These are phyloP conservation scores for Dromius quadrimaculatus DNA, from an alignment of 2,888 invertebrate genomes.

Conservation along the genomic window DNA sequence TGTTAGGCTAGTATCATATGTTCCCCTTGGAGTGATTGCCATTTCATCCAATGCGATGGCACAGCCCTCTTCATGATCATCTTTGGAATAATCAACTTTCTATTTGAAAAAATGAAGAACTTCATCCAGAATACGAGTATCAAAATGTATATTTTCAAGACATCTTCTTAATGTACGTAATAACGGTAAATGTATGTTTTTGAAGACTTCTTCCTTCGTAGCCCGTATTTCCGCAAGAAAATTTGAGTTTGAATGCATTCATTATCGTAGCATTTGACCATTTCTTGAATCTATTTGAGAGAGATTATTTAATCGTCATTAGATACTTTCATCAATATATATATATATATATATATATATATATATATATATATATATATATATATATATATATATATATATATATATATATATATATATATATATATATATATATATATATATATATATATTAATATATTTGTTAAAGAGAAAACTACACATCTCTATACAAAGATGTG, in stretches of 20 bases:
- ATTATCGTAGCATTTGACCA: constrained; percentile 53
- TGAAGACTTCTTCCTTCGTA: background rate
- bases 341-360: too few species aligned
- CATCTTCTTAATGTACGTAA: constrained; percentile 22
- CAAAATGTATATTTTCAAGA: too few species aligned
- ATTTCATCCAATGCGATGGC: constrained; percentile 52
- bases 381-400: too few species aligned
- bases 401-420: too few species aligned
- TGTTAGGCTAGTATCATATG: constrained; percentile 42
- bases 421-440: too few species aligned
- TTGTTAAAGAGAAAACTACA: too few species aligned
- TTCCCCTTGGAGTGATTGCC: constrained; percentile 40
- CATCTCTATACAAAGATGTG: too few species aligned
- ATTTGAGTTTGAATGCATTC: constrained; percentile 53
- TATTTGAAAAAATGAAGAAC: constrained; percentile 29
- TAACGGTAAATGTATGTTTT: background rate
- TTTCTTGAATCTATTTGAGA: constrained; percentile 23
- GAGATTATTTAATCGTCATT: constrained; percentile 36
- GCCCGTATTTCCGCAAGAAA: background rate
- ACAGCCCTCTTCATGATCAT: constrained; percentile 42
- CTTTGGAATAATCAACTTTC: constrained; percentile 45
- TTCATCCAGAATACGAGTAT: constrained; percentile 28
- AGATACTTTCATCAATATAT: constrained; percentile 2
- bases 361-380: too few species aligned
- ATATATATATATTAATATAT: too few species aligned